Percentiles rank a stretch among this genome's conserved stretches.
These are phyloP conservation scores for Lamellibrachia columna DNA, from an alignment of 2,888 invertebrate genomes.

Conservation along the genomic window DNA sequence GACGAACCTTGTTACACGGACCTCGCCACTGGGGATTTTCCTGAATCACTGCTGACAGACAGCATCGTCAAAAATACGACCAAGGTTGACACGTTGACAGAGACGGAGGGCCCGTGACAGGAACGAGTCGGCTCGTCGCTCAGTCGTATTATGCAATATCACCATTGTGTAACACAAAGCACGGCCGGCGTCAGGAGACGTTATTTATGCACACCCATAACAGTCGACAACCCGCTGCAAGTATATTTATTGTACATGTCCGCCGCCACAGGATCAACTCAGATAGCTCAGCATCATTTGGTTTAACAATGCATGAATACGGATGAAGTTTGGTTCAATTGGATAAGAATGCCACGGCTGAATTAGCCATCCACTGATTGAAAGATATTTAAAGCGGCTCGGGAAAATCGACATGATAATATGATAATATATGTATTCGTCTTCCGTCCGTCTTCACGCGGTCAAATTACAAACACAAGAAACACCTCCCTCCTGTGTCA, in stretches of 20 bases:
- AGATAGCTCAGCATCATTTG: not conserved
- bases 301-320: not conserved
- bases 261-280: too few relatives aligned
- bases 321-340: not conserved
- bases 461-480: too few relatives aligned
- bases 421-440: too few relatives aligned
- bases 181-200: not conserved
- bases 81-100: not conserved
- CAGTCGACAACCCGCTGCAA: not conserved
- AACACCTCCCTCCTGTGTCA: too few relatives aligned
- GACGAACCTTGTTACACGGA: not conserved
- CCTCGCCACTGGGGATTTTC: not conserved
- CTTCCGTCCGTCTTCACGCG: too few relatives aligned
- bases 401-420: too few relatives aligned
- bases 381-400: too few relatives aligned
- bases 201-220: not conserved
- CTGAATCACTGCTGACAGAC: not conserved
- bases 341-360: not conserved
- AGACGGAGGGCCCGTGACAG: not conserved
- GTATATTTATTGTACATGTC: not conserved
- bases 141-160: not conserved
- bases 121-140: not conserved
- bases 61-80: not conserved
- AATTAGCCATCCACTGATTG: not conserved
- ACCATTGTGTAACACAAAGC: not conserved